Base-by-base conservation (phyloP, 2,113 vertebrate species). In the Plectropomus leopardus region DNA sequence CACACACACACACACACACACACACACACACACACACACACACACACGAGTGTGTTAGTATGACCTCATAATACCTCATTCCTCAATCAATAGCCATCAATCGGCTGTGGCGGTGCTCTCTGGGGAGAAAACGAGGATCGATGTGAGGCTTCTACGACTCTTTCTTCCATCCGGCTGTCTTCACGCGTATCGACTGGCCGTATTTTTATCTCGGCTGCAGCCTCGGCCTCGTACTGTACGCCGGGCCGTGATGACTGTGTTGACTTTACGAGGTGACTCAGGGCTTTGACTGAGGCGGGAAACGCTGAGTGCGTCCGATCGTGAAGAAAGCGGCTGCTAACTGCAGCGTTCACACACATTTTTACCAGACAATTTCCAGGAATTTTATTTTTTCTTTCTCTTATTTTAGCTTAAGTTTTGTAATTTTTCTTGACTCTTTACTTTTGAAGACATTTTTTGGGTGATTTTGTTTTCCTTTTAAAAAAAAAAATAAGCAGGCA, bases 241-340 rank as follows among this genome's bases (percentile, higher is more conserved):
- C 36, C 7, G 66, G 36, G 30, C 7, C 59, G 26, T 44, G 42
- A 34, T 53, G 30, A 63, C 47, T 63, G 51, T 55, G 55, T 42
- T 5, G 26, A n/a, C 51, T 82, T 45, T 63, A 51, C 76, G 40
- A 13, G 50, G 72, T 69, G 67, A 87, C 68, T 69, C 72, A 59
- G 55, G 55, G 30, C 40, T 70, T 36, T 71, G 67, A 75, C 44
- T 34, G 47, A 21, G 24, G 34, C 42, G 47, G 47, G n/a, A 36
- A 36, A 36, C 36, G 11, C 36, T 36, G 9, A 36, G 36, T 36
- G 36, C 36, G 11, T 58, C 17, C 44, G 32, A 24, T 16, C 59
- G 72, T 72, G 16, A 42, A 24, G 28, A 54, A 32, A 24, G 48
- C 19, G 58, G 34, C 45, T 2, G 55, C 26, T 7, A 0, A 23